Evolutionary conservation across 1,140 invertebrate genomes (phyloP).

Genomic region (Kradibia gibbosae): DNA sequence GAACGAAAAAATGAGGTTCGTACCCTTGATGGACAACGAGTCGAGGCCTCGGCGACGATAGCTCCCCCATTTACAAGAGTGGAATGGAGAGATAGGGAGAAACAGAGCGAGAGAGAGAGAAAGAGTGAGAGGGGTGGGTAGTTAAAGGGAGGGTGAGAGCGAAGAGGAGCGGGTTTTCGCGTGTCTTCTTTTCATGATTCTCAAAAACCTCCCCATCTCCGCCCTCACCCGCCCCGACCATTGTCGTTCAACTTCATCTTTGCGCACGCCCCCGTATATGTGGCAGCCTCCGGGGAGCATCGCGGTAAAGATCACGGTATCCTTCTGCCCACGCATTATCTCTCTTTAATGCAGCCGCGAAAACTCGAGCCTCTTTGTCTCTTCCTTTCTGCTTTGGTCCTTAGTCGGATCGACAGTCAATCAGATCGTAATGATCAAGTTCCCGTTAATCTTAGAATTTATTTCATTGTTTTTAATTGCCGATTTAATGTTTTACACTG

Average conservation of each 20-base stretch:
- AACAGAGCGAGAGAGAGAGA: no score
- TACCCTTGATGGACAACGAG: conserved; percentile 50
- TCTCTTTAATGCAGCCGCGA: background rate
- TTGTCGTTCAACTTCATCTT: conserved; percentile 40
- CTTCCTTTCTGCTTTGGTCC: background rate
- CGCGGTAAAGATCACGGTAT: conserved; percentile 8
- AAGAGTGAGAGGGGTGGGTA: no score
- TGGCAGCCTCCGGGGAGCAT: conserved; percentile 21
- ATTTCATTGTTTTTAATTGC: background rate
- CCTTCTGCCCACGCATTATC: background rate
- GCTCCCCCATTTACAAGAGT: conserved; percentile 61
- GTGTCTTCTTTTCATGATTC: conserved; percentile 37
- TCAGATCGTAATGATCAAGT: conserved; percentile 36
- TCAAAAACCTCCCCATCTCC: conserved; percentile 57
- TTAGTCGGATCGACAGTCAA: no score
- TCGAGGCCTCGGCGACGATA: conserved; percentile 56
- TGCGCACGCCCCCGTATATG: conserved; percentile 36
- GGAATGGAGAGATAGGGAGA: conserved; percentile 51
- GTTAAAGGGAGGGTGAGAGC: no score
- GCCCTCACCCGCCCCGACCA: conserved; percentile 6
- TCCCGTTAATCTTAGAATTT: background rate
- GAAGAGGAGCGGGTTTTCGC: no score
- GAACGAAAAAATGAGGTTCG: conserved; percentile 57
- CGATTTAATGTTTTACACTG: background rate
- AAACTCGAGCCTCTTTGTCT: background rate